Base-by-base conservation (phyloP, 2,113 vertebrate genomes). In the Calidris pugnax region DNA sequence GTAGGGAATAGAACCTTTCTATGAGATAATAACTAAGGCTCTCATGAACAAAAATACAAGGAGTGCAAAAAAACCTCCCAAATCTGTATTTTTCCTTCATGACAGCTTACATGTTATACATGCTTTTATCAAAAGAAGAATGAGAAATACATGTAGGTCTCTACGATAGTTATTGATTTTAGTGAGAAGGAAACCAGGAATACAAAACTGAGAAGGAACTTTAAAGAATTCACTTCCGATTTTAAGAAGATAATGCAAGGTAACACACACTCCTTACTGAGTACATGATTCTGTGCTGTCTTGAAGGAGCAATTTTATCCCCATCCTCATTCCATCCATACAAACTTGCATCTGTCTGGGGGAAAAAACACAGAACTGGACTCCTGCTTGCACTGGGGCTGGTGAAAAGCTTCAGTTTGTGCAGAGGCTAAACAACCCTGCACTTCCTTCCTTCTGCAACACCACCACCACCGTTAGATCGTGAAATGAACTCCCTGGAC, bases 61-160 rank as follows among this genome's bases (percentile, higher is more conserved):
- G 15, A 43, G 4, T 5, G 1, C 7, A 76, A 76, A 55, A 77
- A 39, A 4, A 0, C 7, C 10, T 47, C 20, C 5, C 0, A 24
- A 79, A 62, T 56, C 12, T 26, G 4, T 27, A 5, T 10, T 37
- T 43, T 51, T 22, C 7, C 4, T 78, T 78, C 12, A 15, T 53
- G 10, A 18, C 14, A 78, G 5, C 10, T 73, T 47, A 69, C 51
- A 19, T 47, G 33, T 48, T 55, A 21, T 59, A 48, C 7, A 15
- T 4, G 1, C 0, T 16, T 86, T 88, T 45, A 51, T 43, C n/a
- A 57, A 67, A 85, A 23, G 12, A 30, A 67, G 22, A 43, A 6
- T 35, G 28, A 71, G 67, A 79, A 93, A 77, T 51, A 18, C 8
- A 10, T 17, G 19, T 22, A 35, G n/a, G 27, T 1, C 2, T 71